Base-by-base conservation (phyloP, 2,888 invertebrate genomes). In the Dicranocentrus wangi region DNA sequence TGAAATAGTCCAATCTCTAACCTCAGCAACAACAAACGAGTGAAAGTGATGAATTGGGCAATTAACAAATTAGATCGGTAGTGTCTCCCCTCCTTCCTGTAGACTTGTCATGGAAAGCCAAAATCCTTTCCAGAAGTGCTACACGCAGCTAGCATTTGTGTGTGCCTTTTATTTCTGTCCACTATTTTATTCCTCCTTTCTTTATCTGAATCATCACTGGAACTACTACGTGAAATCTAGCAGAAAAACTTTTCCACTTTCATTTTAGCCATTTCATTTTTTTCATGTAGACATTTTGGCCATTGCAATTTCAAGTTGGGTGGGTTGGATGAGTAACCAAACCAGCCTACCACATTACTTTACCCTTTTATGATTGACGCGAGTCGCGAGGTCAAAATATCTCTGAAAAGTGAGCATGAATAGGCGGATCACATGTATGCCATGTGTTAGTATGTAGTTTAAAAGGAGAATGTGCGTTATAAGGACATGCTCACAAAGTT, bases 41-140 rank as follows among this genome's bases (percentile, higher is more conserved):
- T 77, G 77, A 77, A 77, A 77, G 77, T 77, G 77, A 77, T 77
- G 77, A 77, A 77, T 77, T 77, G 77, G 77, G 77, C 77, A 77
- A 77, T 77, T 77, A 77, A 77, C 77, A 77, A 77, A 77, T 77
- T 77, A 77, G 77, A 77, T 77, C 63, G 69, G 76, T 60, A 68
- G 68, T 76, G 76, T 58, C 68, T 66, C 66, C 51, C 55, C 21
- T 63, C 21, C 32, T 76, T 60, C 60, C 76, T 76, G 27, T 23
- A 60, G 47, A 76, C 58, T 68, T 58, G 76, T 76, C 76, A 68
- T 21, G 66, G 47, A 68, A 66, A 76, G 66, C 76, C 28, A 68
- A 76, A 55, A 65, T 75, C 73, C 65, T 23, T 55, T n/a, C 23
- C 32, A 55, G 63, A 65, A 55, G n/a, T n/a, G n/a, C n/a, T n/a